Evolutionary conservation across 2,888 invertebrate genomes (phyloP).

Genomic region (Lymantria dispar): DNA sequence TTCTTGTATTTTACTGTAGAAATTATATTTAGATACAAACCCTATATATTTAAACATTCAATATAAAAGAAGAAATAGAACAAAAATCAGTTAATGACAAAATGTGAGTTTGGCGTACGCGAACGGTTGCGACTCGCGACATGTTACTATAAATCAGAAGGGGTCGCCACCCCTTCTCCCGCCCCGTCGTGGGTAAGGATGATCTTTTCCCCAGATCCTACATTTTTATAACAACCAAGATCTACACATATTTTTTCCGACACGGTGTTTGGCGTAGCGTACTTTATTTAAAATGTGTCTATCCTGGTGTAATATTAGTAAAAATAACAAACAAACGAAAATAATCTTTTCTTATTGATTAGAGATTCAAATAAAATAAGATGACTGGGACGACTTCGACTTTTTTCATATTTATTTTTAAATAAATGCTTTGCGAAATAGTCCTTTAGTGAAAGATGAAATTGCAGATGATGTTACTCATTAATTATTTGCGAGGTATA

Average conservation of each 20-base stretch:
- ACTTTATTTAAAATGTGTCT: not conserved
- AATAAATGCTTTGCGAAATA: no score
- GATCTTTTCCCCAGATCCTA: slow-evolving; percentile 79
- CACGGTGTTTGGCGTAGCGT: slow-evolving; percentile 38
- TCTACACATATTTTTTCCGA: slow-evolving; percentile 56
- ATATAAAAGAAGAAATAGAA: slow-evolving; percentile 46
- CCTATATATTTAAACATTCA: slow-evolving; percentile 1
- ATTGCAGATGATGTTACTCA: no score
- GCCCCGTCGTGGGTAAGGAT: slow-evolving; percentile 55
- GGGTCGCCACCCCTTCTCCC: slow-evolving; percentile 55
- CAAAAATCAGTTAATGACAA: slow-evolving; percentile 79
- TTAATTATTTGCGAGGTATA: no score
- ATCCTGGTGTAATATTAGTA: no score
- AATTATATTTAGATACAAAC: no score
- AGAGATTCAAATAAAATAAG: no score
- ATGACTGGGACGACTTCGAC: no score
- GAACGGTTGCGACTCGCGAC: slow-evolving; percentile 68
- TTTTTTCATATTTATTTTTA: no score
- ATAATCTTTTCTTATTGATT: no score
- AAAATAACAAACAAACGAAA: no score
- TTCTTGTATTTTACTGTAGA: no score
- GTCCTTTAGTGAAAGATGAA: no score
- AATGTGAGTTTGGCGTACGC: slow-evolving; percentile 70
- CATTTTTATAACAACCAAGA: slow-evolving; percentile 78
- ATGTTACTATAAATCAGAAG: slow-evolving; percentile 80